These are phyloP conservation scores for Trematomus bernacchii DNA, from an alignment of 2,797 vertebrate genomes.

Conservation along the genomic window DNA sequence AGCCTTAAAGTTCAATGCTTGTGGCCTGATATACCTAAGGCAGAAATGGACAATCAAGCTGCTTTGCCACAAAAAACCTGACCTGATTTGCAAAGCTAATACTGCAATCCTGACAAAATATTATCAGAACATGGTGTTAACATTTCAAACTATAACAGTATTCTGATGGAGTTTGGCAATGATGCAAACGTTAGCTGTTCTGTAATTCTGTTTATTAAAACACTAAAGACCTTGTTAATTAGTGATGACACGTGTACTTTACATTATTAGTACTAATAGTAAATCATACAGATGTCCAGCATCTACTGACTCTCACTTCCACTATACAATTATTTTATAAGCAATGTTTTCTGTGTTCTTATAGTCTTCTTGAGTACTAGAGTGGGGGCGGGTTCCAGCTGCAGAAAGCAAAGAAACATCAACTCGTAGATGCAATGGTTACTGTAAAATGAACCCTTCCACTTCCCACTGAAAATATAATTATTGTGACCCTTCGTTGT, in stretches of 20 bases:
- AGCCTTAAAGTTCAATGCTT: background rate
- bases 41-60: background rate
- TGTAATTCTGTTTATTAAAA: slow-evolving; percentile 43
- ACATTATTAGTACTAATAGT: background rate
- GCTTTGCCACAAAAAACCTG: slow-evolving; percentile 1
- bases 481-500: slow-evolving; percentile 16
- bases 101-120: background rate
- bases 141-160: background rate
- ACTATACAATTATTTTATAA: slow-evolving; percentile 19
- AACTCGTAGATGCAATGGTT: slow-evolving; percentile 32
- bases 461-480: slow-evolving; percentile 9
- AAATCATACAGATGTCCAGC: background rate
- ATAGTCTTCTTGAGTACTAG: slow-evolving; percentile 24
- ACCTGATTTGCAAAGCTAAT: slow-evolving; percentile 2
- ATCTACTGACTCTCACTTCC: slow-evolving; percentile 6
- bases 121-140: background rate
- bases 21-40: background rate
- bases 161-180: background rate
- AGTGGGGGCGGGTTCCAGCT: slow-evolving; percentile 30
- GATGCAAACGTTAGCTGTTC: background rate
- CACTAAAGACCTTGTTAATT: background rate
- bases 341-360: slow-evolving; percentile 10
- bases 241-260: background rate
- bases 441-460: slow-evolving; percentile 56
- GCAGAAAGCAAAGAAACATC: slow-evolving; percentile 41